Evolutionary conservation across 2,888 invertebrate species (phyloP), one percentile per base, ranked within the genome.

Genomic region (Netelia melanura): DNA sequence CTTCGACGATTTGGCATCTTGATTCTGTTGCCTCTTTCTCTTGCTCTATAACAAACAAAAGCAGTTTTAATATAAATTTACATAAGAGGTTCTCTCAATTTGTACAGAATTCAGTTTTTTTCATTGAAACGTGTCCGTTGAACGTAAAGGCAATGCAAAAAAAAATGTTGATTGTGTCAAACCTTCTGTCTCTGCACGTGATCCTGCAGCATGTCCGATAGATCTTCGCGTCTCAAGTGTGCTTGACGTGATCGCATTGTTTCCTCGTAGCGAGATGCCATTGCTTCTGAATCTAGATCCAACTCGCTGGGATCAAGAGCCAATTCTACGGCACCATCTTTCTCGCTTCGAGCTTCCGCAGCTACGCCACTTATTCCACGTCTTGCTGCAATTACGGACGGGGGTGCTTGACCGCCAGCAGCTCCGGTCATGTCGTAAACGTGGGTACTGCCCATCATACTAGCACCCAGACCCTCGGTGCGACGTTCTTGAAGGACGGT

Each of bases 371-470:
- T 92, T 25, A 94, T 91, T 14, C 92, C 90, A 86, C 94, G 91
- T 10, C 93, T 88, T 6, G 93, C 93, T 1, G 93, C 94, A 38
- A 94, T 94, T 0, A 94, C 94, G 5, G 95, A 95, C 0, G 95
- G 94, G 38, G 96, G 95, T 6, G 95, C 95, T 78, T 94, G 95
- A 9, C 95, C 95, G 65, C 95, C 95, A 48, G 91, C 95, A 9
- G 96, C 96, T 30, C 96, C 96, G 56, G 97, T 96, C 94, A 99
- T 96, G 92, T 99, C 99, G 93, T 99, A 99, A 0, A 99, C 98
- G 94, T 99, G 99, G 0, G 98, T 98, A 65, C 99, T 99, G 2
- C 97, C 99, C 98, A 99, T 99, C 99, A 99, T 99, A 0, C 97
- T 96, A 79, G 97, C 97, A 0, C 97, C 97, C 78, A 99, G 96